Percentiles rank a stretch among this genome's conserved stretches.
phyloP scores from a whole-genome alignment of 2,797 vertebrate genomes.

The Valencia hispanica region DNA sequence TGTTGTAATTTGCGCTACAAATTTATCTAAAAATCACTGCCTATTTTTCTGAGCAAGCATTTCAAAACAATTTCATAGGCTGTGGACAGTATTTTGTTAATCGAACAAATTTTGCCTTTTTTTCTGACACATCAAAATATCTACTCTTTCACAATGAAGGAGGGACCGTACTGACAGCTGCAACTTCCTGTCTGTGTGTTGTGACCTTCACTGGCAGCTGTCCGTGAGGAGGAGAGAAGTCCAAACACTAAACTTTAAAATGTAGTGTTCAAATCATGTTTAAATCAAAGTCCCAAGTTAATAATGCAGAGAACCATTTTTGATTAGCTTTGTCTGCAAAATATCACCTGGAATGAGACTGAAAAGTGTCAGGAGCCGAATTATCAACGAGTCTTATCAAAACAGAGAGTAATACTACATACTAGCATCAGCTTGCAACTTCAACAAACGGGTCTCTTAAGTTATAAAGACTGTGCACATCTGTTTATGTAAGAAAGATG shows the following conservation, averaged over 20 bases:
- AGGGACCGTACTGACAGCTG: neutral
- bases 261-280: neutral
- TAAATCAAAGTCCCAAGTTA: neutral
- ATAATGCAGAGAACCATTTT: neutral
- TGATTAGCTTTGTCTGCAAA: neutral
- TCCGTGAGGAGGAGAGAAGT: neutral
- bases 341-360: neutral
- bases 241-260: neutral
- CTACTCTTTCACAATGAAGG: no score
- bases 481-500: neutral
- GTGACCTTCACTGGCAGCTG: neutral
- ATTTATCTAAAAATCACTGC: neutral
- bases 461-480: neutral
- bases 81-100: neutral
- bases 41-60: neutral
- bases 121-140: neutral
- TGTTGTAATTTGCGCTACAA: neutral
- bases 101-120: neutral
- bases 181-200: neutral
- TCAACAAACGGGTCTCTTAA: neutral
- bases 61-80: neutral
- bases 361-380: neutral
- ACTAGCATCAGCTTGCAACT: neutral
- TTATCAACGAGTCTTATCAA: neutral
- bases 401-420: neutral